Conservation (phyloP, 37 sponge, comb jelly and placozoan species). For the Cladorhizidae sp. region DNA sequence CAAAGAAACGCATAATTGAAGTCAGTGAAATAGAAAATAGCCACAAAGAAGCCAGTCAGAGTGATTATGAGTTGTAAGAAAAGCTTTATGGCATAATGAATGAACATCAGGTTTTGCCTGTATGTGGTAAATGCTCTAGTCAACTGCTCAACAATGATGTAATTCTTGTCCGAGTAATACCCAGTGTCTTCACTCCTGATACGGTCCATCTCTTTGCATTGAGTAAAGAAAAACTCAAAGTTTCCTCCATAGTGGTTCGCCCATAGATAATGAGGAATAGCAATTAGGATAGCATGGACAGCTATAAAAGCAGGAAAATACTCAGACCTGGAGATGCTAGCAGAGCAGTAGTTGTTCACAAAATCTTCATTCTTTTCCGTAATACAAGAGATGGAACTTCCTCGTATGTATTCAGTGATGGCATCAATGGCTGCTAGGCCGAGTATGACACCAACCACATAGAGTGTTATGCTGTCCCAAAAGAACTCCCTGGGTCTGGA, state of each 20-base stretch:
- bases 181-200: slow-evolving; percentile 54
- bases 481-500: slow-evolving; percentile 58
- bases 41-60: slow-evolving; percentile 6
- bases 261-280: slow-evolving; percentile 67
- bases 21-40: slow-evolving; percentile 36
- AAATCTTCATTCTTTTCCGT: slow-evolving; percentile 12
- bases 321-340: slow-evolving; percentile 32
- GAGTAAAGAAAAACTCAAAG: slow-evolving; percentile 58
- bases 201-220: slow-evolving; percentile 39
- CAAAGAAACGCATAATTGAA: slow-evolving; percentile 49
- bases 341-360: slow-evolving; percentile 44
- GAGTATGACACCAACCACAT: slow-evolving; percentile 49
- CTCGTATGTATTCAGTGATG: slow-evolving; percentile 53
- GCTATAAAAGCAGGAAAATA: slow-evolving; percentile 53
- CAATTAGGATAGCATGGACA: slow-evolving; percentile 50
- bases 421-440: slow-evolving; percentile 47
- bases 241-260: slow-evolving; percentile 40
- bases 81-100: slow-evolving; percentile 38
- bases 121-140: slow-evolving; percentile 41
- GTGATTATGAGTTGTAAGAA: slow-evolving; percentile 21
- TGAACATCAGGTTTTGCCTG: slow-evolving; percentile 38
- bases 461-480: slow-evolving; percentile 66
- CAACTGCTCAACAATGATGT: slow-evolving; percentile 32
- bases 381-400: slow-evolving; percentile 22
- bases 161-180: slow-evolving; percentile 32